Percentiles rank a stretch among this genome's conserved stretches.
Conservation (phyloP, 2,113 vertebrate species). For the Pampusana beccarii region DNA sequence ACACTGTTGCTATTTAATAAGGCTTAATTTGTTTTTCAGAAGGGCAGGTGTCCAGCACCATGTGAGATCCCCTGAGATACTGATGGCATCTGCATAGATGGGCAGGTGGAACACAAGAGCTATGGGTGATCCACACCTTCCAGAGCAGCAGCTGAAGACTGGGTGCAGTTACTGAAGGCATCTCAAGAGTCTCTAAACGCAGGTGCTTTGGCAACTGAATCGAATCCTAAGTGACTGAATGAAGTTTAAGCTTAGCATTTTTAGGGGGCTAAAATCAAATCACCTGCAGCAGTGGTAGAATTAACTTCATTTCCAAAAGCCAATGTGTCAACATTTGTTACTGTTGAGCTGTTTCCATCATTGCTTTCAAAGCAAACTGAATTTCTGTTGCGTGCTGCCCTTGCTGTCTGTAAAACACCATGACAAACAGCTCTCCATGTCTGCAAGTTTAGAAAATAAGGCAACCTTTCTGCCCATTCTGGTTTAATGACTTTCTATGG, state of each 20-base stretch:
- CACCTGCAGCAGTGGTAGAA: not conserved
- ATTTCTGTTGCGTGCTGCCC: not conserved
- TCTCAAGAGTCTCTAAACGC: not conserved
- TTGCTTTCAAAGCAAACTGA: not conserved
- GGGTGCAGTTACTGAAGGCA: not conserved
- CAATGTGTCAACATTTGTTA: not conserved
- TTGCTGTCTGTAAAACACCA: not conserved
- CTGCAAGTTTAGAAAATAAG: not conserved
- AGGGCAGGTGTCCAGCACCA: not conserved
- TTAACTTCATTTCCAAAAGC: not conserved
- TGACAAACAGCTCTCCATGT: not conserved
- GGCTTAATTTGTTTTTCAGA: not conserved
- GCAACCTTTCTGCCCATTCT: slow-evolving; percentile 9
- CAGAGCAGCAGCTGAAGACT: not conserved
- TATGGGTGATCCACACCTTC: not conserved
- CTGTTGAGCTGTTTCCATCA: not conserved
- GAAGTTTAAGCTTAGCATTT: not conserved
- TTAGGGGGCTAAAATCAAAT: slow-evolving; percentile 12
- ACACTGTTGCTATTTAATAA: not conserved
- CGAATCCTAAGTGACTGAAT: not conserved
- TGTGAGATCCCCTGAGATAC: not conserved
- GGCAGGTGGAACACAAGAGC: not conserved
- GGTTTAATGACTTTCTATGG: slow-evolving; percentile 11
- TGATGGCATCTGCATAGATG: not conserved
- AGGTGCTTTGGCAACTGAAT: not conserved